A percentile compares a stretch with the other conserved stretches of the same genome.
Conservation (phyloP, 64 coral and sea anemone genomes). For the Stichodactyla mertensii region DNA sequence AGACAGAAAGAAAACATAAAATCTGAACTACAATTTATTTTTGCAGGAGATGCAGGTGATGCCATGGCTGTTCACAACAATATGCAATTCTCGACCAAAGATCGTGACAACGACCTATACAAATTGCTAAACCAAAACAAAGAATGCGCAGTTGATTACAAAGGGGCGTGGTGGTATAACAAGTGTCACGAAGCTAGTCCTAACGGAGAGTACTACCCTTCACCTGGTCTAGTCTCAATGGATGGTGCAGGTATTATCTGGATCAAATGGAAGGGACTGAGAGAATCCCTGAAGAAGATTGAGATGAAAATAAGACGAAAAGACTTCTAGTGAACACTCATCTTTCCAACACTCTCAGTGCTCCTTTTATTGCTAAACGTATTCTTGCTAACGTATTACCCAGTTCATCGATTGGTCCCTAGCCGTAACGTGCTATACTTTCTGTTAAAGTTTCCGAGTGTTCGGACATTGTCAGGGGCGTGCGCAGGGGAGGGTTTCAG, state of each 20-base stretch:
- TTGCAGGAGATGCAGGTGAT: background rate
- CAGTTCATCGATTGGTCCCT: too few relatives aligned
- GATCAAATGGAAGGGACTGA: background rate
- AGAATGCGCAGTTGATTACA: background rate
- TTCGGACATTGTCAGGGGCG: too few relatives aligned
- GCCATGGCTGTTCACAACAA: background rate
- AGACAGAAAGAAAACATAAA: too few relatives aligned
- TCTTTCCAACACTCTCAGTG: too few relatives aligned
- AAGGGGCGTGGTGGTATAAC: slow-evolving; percentile 14
- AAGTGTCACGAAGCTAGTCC: background rate
- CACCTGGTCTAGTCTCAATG: background rate
- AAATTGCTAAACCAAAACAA: background rate
- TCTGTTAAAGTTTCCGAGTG: too few relatives aligned
- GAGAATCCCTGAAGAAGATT: background rate
- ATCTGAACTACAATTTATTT: too few relatives aligned
- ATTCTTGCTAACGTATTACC: too few relatives aligned
- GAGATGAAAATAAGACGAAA: slow-evolving; percentile 10
- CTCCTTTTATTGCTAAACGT: too few relatives aligned
- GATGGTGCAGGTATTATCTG: background rate
- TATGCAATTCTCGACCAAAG: slow-evolving; percentile 5
- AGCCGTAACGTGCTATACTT: too few relatives aligned
- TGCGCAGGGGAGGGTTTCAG: too few relatives aligned
- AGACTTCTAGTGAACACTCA: too few relatives aligned
- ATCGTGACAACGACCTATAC: background rate
- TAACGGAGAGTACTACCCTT: background rate